These are phyloP conservation scores for Cerceris rybyensis DNA, from an alignment of 2,888 invertebrate genomes.

Conservation along the genomic window DNA sequence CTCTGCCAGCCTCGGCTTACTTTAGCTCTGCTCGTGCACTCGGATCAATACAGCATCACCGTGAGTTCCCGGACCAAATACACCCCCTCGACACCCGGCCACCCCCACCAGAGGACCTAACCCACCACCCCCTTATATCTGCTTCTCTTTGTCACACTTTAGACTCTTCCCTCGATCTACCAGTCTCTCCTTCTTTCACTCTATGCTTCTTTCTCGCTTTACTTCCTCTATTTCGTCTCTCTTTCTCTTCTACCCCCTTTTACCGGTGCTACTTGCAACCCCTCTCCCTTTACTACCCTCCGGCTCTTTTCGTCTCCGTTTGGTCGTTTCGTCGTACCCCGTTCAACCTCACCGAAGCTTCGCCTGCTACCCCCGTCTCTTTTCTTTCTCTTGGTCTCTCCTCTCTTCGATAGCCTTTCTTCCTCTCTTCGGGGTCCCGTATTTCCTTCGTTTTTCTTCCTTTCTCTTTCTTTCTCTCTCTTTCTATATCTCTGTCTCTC, in stretches of 20 bases:
- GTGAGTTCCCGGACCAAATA: constrained; percentile 80
- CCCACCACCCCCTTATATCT: constrained; percentile 24
- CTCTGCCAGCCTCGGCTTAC: constrained; percentile 76
- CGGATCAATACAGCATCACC: constrained; percentile 82
- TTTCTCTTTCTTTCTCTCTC: background rate
- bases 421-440: constrained; percentile 4
- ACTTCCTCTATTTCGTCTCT: constrained; percentile 8
- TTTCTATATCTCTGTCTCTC: no score
- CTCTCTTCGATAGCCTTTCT: background rate
- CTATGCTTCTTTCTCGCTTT: constrained; percentile 52
- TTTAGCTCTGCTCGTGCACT: constrained; percentile 76
- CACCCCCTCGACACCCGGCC: constrained; percentile 71
- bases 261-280: constrained; percentile 42
- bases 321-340: constrained; percentile 5
- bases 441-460: background rate
- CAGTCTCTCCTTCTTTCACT: constrained; percentile 25
- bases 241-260: constrained; percentile 28
- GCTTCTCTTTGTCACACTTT: constrained; percentile 24
- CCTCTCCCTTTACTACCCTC: constrained; percentile 50
- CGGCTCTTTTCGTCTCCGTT: constrained; percentile 42
- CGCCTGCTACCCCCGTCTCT: constrained; percentile 7
- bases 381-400: constrained; percentile 26
- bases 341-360: background rate
- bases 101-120: constrained; percentile 50
- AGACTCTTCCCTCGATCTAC: constrained; percentile 39